Evolutionary conservation across 2,113 vertebrate genomes (phyloP).

Genomic region (Lampris incognitus): DNA sequence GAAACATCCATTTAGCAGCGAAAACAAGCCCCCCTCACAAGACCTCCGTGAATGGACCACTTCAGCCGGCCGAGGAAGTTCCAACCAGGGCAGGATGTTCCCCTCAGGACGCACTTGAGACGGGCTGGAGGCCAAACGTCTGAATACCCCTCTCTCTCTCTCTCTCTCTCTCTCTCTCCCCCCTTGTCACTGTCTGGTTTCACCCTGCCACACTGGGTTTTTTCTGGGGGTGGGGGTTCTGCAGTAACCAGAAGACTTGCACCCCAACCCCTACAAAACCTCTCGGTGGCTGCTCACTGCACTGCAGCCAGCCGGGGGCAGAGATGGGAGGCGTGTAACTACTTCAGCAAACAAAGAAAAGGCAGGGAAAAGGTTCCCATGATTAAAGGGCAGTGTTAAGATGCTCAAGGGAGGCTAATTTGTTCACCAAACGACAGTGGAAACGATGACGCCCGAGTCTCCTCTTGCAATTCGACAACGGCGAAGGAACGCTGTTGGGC

Average conservation of each 20-base stretch:
- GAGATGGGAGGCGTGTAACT: slow-evolving; percentile 55
- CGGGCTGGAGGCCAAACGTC: slow-evolving; percentile 64
- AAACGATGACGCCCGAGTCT: slow-evolving; percentile 32
- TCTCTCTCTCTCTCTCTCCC: slow-evolving; percentile 20
- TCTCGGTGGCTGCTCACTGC: slow-evolving; percentile 23
- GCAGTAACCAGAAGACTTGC: slow-evolving; percentile 15
- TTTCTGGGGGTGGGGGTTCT: not conserved
- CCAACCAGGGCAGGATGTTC: slow-evolving; percentile 78
- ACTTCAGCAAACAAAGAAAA: slow-evolving; percentile 56
- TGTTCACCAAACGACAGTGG: slow-evolving; percentile 60
- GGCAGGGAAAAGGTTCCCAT: slow-evolving; percentile 48
- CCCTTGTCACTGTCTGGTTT: slow-evolving; percentile 57
- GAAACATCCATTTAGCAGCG: slow-evolving; percentile 76
- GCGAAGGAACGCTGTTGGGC: not conserved
- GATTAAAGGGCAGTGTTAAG: slow-evolving; percentile 66
- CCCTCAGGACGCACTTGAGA: slow-evolving; percentile 75
- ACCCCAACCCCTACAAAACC: not conserved
- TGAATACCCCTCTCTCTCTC: slow-evolving; percentile 46
- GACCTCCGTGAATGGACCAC: slow-evolving; percentile 75
- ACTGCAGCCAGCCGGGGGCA: slow-evolving; percentile 55
- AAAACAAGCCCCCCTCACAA: slow-evolving; percentile 72
- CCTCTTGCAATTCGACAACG: slow-evolving; percentile 29
- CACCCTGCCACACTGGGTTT: slow-evolving; percentile 49
- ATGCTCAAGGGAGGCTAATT: slow-evolving; percentile 61
- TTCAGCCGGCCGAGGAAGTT: slow-evolving; percentile 73